Evolutionary conservation across 2,797 vertebrate species (phyloP), one percentile per base, ranked within the genome.

Genomic region (Phalloptychus januarius): DNA sequence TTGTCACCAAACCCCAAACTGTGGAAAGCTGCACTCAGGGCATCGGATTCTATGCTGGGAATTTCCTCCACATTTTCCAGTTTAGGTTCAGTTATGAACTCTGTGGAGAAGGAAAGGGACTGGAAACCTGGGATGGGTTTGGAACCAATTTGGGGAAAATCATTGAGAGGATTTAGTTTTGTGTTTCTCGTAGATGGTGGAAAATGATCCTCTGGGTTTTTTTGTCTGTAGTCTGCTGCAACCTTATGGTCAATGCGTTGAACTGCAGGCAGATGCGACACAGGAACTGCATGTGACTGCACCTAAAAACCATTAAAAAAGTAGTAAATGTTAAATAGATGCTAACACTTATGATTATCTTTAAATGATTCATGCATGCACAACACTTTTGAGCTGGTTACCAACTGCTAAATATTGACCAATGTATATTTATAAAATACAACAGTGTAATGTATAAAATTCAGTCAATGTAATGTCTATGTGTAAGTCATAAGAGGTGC

Each of bases 1-100:
- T 94, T 88, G 42, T 76, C 83, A 70, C 85, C 88, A 63, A 92
- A 67, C 0, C 80, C 83, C 78, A 92, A 48, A n/a, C 87, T 92
- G 63, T 25, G 85, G 76, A 88, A 81, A 0, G 81, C 93, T 63
- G 86, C 84, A 58, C 42, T 71, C 81, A 87, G 58, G 79, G 85
- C 80, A 73, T 85, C 75, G 1, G 74, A 87, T 78, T 80, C 88
- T 83, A 84, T 86, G 79, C 90, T 86, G 36, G 87, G 82, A 79
- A 36, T 83, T 54, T 92, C 83, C 52, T 94, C 92, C 61, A 94
- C 40, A 79, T 89, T 79, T 12, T 75, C 90, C 10, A 20, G 16
- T 78, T 85, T 83, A 25, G 89, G 85, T 48, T 89, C 71, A 72
- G 79, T 38, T 0, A 86, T n/a, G 3, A 61, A 86, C 84, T 92